Evolutionary conservation across 2,888 invertebrate genomes (phyloP).

Genomic region (Sepioteuthis lessoniana): DNA sequence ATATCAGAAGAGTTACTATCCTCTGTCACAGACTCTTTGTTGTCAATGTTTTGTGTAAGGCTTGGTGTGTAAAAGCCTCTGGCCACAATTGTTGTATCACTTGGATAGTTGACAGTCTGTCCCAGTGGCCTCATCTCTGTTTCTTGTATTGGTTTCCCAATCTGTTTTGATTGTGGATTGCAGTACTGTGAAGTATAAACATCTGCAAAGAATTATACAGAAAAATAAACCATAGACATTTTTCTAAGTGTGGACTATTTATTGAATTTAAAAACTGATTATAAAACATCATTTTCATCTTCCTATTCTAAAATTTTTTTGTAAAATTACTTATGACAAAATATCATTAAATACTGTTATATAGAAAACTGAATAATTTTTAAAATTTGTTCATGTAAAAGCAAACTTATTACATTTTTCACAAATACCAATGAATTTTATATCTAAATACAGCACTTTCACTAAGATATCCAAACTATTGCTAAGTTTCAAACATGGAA

Average conservation of each 20-base stretch:
- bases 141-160: neutral
- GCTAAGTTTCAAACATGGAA: neutral
- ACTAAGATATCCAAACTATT: neutral
- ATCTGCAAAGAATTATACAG: neutral
- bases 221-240: neutral
- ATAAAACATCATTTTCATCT: neutral
- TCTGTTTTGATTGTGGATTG: neutral
- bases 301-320: too few species aligned
- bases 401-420: neutral
- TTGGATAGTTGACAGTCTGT: conserved; percentile 23
- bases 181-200: neutral
- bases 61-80: neutral
- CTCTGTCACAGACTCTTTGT: conserved; percentile 18
- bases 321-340: neutral
- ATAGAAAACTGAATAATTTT: neutral
- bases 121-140: conserved; percentile 10
- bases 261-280: neutral
- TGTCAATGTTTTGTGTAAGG: neutral
- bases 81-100: neutral
- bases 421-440: neutral
- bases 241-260: neutral
- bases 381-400: neutral
- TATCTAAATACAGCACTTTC: neutral
- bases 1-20: conserved; percentile 1
- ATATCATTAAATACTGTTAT: neutral